Evolutionary conservation across 2,113 vertebrate species (phyloP), one percentile per base, ranked within the genome.

Genomic region (Ctenomys sociabilis): DNA sequence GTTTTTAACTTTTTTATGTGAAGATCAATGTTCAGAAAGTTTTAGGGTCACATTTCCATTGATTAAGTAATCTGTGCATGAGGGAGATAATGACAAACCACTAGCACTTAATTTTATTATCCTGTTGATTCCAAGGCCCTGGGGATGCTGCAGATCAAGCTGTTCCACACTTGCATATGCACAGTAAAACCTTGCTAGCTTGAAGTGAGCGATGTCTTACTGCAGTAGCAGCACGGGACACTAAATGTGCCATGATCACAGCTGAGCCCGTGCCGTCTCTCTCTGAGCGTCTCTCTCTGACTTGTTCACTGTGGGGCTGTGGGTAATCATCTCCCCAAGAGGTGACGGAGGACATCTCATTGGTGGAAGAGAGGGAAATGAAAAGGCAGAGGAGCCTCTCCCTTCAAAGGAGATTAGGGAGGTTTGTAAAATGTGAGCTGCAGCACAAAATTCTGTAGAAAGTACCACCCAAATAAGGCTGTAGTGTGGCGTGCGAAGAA

Each of bases 21-120:
- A 70, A 64, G 28, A 54, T 83, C 81, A 93, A 70, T 43, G 1
- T 54, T 97, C 37, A 91, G 68, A 90, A 84, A 10, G 3, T 93
- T 87, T 95, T 8, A 72, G 59, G 61, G 5, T 57, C 32, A 87
- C 2, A 5, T 40, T 68, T 93, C 37, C 68, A 81, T 86, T 32
- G 26, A 80, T 75, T 93, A 72, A 80, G 70, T 70, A 37, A 45
- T 77, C 32, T 82, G 0, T 61, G 1, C 77, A 9, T 54, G 21
- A 32, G 16, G 19, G 37, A 3, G 11, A 16, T 45, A 88, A 88
- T 26, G 35, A 35, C 40, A 94, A 95, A 30, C 35, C 16, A 82
- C 32, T 28, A 80, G 54, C 37, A 66, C 5, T 81, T 63, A 37
- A 59, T 81, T 72, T 94, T 82, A 59, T 80, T 68, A 82, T 91